These are phyloP conservation scores for Myotis vivesi DNA, from an alignment of 2,797 vertebrate genomes.

Conservation along the genomic window DNA sequence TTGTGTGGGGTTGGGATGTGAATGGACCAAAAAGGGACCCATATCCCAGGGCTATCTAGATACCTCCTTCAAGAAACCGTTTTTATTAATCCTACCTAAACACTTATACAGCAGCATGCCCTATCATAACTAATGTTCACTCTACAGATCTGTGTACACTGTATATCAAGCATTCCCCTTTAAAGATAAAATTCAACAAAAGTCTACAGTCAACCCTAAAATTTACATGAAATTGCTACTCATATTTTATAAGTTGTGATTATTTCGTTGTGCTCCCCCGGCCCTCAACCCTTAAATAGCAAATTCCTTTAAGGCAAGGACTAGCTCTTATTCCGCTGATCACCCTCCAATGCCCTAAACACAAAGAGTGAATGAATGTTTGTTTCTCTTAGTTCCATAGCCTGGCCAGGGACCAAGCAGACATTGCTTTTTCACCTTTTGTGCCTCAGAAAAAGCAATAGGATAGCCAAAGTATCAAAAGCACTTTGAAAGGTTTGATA, in stretches of 20 bases:
- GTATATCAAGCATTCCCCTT: neutral
- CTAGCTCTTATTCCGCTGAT: conserved; percentile 10
- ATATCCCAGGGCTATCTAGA: conserved; percentile 70
- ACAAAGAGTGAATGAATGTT: conserved; percentile 31
- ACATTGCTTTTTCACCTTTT: conserved; percentile 9
- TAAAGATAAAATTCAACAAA: conserved; percentile 6
- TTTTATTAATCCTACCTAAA: conserved; percentile 62
- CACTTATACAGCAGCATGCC: neutral
- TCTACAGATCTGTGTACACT: neutral
- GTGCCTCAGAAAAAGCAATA: conserved; percentile 25
- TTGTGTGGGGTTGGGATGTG: conserved; percentile 80
- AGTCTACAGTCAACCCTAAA: conserved; percentile 36
- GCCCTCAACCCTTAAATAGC: neutral
- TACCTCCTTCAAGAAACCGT: conserved; percentile 61
- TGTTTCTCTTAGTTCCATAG: conserved; percentile 20
- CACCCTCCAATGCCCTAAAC: conserved; percentile 15
- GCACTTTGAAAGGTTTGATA: conserved; percentile 31
- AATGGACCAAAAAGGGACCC: conserved; percentile 77
- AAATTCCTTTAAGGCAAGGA: conserved; percentile 23
- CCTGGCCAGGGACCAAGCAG: neutral
- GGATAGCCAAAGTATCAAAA: conserved; percentile 43
- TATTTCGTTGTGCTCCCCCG: neutral
- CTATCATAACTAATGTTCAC: neutral
- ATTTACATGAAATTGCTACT: conserved; percentile 32
- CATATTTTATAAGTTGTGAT: conserved; percentile 19